Base-by-base conservation (phyloP, 2,113 vertebrate species). In the Oncorhynchus keta region DNA sequence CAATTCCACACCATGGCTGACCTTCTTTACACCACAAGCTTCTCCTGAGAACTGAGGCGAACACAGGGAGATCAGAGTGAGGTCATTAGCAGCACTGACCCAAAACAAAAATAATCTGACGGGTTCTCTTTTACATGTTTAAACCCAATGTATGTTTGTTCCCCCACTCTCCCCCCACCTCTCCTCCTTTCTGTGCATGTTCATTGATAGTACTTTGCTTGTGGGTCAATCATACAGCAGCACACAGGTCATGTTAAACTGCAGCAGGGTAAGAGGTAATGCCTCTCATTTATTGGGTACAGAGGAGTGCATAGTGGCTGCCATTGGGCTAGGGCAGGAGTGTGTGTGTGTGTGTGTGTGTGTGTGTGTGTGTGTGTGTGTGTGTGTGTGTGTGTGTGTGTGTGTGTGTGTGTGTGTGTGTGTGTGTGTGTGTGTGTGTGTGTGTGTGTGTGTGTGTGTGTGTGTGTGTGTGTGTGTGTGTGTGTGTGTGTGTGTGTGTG, bases 221-320 rank as follows among this genome's bases (percentile, higher is more conserved):
- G 78, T 59, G 62, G 80, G 81, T 80, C 83, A 68, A 75, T 80
- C 81, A 64, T 51, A 79, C 73, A 74, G 64, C 81, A 30, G 35
- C 35, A 48, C 49, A 79, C 20, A 48, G 32, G 65, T 70, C 79
- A 74, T 77, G 71, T 86, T 82, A 76, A 78, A 86, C 72, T 39
- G 72, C 77, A 11, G 72, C 77, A 11, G 65, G 72, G 51, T 70
- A 70, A 77, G 39, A 80, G 73, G 76, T 87, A 83, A 85, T 81
- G 76, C 77, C 78, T 80, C 61, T 0, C 30, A 68, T 89, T 88
- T 87, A 84, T 72, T 64, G 24, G 83, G 76, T 28, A 84, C 77
- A 82, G 77, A 77, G 69, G 78, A 77, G 70, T 73, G 73, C 59
- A 45, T 45, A 30, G 61, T n/a, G 20, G 32, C 55, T 26, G 49